Evolutionary conservation across 2,888 invertebrate genomes (phyloP).

Genomic region (Hyalella azteca): DNA sequence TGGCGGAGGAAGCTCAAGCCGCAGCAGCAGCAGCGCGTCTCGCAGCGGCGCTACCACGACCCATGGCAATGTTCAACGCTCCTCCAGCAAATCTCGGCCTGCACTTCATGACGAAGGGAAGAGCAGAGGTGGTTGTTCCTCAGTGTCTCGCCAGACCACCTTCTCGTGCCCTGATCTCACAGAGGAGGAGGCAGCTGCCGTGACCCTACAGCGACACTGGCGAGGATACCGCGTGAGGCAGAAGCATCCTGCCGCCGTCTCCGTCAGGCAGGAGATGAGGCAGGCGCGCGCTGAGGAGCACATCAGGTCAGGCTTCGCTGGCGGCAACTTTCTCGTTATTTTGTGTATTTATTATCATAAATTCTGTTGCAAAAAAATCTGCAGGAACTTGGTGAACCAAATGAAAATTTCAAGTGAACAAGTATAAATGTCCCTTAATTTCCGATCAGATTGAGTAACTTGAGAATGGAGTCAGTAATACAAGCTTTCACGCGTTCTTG

Average conservation of each 20-base stretch:
- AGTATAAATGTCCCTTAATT: too few relatives aligned
- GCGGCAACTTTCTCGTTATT: too few relatives aligned
- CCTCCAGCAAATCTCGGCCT: neutral
- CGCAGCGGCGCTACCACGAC: neutral
- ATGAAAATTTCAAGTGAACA: too few relatives aligned
- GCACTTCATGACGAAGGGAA: neutral
- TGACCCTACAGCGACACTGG: slow-evolving; percentile 86
- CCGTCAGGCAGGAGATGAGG: slow-evolving; percentile 73
- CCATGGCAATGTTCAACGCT: neutral
- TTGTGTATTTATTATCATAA: too few relatives aligned
- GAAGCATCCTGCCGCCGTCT: slow-evolving; percentile 72
- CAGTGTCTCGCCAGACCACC: neutral
- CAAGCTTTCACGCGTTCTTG: too few relatives aligned
- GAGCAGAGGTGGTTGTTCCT: neutral
- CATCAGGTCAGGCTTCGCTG: slow-evolving; percentile 68
- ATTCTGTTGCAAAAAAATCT: too few relatives aligned
- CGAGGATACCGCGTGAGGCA: slow-evolving; percentile 81
- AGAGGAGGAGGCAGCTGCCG: slow-evolving; percentile 68
- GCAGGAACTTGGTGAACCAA: too few relatives aligned
- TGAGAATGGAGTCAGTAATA: too few relatives aligned
- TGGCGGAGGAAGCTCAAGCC: neutral
- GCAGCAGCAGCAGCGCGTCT: neutral
- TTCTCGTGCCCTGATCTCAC: slow-evolving; percentile 40
- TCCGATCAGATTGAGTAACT: too few relatives aligned
- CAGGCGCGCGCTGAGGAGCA: slow-evolving; percentile 81